Base-by-base conservation (phyloP, 2,797 vertebrate genomes). In the Botia almorhae region DNA sequence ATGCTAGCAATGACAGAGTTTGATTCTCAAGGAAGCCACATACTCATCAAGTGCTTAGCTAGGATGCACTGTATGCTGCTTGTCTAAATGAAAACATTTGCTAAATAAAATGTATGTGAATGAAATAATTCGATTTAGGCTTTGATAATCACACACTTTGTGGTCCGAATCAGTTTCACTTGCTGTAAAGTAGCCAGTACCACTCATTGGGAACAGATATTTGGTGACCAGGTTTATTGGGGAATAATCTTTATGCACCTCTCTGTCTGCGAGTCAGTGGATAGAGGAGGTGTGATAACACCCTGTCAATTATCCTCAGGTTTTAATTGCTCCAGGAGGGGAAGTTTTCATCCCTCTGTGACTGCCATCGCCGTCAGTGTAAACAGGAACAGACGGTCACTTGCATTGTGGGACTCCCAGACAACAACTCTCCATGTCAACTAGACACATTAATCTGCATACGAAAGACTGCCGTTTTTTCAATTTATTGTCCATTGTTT, bases 241-340 rank as follows among this genome's bases (percentile, higher is more conserved):
- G 43, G 64, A 74, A 80, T 81, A 76, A 83, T 73, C 48, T 58
- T 55, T 4, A 16, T 43, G n/a, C 10, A n/a, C 60, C 50, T 39
- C 53, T 56, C 55, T 48, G 60, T 60, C 85, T 63, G 50, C 26
- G 60, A 70, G 70, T 69, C 81, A 83, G 73, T 53, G 43, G 74
- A 84, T 80, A 81, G 55, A 79, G 78, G 12, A 67, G 69, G 77
- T 82, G 78, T 76, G 63, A 86, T 80, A 72, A 80, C 77, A 79
- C 77, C 33, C 82, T 82, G 85, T 86, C 85, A 86, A 84, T 84
- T 84, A 84, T 58, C 60, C 82, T 82, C 76, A 68, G 60, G 74
- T 84, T 86, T 86, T 86, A 86, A 86, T 86, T 86, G 85, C 82
- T 72, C 85, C 78, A 61, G 60, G 50, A 4, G 78, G 77, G 80